phyloP scores from a whole-genome alignment of 2,888 invertebrate species.

The Spicauda simplicius region DNA sequence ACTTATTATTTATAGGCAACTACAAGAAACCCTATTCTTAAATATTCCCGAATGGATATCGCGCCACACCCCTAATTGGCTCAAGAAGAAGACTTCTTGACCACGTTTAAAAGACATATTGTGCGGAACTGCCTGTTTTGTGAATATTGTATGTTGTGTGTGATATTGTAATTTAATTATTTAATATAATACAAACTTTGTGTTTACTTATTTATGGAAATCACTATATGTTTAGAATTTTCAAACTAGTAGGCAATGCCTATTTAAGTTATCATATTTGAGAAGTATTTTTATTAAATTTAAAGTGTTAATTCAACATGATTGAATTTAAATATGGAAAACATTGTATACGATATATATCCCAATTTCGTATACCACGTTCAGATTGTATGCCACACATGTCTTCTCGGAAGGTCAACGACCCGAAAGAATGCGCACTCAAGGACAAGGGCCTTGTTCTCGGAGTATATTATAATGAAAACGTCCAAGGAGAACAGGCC shows the following conservation, averaged over 20 bases:
- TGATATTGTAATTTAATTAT: slow-evolving; percentile 69
- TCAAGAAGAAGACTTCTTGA: slow-evolving; percentile 78
- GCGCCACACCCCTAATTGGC: slow-evolving; percentile 69
- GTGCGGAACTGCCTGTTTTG: slow-evolving; percentile 68
- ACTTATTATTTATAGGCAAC: slow-evolving; percentile 90
- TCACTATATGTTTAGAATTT: slow-evolving; percentile 34
- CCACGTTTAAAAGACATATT: slow-evolving; percentile 71
- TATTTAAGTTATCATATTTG: slow-evolving; percentile 47
- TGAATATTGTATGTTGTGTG: slow-evolving; percentile 75
- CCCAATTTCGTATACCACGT: slow-evolving; percentile 64
- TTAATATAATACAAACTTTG: slow-evolving; percentile 60
- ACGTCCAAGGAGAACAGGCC: slow-evolving; percentile 78
- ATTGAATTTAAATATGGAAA: slow-evolving; percentile 46
- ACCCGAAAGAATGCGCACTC: slow-evolving; percentile 58
- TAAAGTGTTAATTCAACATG: slow-evolving; percentile 51
- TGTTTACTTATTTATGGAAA: slow-evolving; percentile 26
- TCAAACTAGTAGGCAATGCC: slow-evolving; percentile 67
- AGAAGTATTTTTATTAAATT: slow-evolving; percentile 58
- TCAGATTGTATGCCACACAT: slow-evolving; percentile 62
- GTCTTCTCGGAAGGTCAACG: slow-evolving; percentile 54
- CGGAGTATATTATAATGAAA: slow-evolving; percentile 86
- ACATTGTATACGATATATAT: slow-evolving; percentile 59
- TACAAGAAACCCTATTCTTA: slow-evolving; percentile 87
- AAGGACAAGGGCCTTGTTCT: slow-evolving; percentile 84
- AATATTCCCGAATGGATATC: slow-evolving; percentile 85